Conservation (phyloP, 2,797 vertebrate genomes). For the Anomalospiza imberbis region DNA sequence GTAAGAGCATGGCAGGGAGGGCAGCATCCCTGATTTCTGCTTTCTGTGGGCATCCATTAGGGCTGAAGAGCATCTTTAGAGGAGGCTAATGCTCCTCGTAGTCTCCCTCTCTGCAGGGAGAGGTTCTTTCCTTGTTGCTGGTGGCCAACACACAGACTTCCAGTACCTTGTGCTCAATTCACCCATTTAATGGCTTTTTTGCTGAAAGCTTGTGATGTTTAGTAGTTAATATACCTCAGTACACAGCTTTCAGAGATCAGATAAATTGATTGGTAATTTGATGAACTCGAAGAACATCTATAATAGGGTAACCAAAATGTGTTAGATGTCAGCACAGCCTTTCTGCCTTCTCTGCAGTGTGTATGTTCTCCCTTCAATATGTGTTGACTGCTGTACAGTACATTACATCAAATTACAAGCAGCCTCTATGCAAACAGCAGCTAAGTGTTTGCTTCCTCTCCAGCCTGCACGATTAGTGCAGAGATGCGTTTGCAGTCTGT, state of each 20-base stretch:
- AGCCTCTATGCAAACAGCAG: constrained; percentile 52
- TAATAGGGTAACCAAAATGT: constrained; percentile 65
- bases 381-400: constrained; percentile 63
- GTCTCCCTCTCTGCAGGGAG: neutral
- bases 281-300: constrained; percentile 64
- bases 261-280: constrained; percentile 66
- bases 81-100: neutral
- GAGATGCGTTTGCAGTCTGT: neutral
- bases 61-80: neutral
- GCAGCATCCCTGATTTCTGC: neutral
- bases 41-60: accelerated
- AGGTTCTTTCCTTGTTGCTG: neutral
- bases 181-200: constrained; percentile 23
- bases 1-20: neutral
- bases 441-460: constrained; percentile 47
- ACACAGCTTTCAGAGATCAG: constrained; percentile 58
- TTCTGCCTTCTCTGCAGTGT: constrained; percentile 6
- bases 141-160: neutral
- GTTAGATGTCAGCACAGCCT: constrained; percentile 45
- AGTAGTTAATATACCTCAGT: constrained; percentile 55
- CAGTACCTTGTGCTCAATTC: constrained; percentile 27
- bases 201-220: constrained; percentile 53
- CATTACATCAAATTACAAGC: constrained; percentile 54
- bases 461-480: neutral
- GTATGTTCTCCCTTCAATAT: constrained; percentile 29